Conservation (phyloP, 2,113 vertebrate genomes). For the Trochalopteron elliotii region DNA sequence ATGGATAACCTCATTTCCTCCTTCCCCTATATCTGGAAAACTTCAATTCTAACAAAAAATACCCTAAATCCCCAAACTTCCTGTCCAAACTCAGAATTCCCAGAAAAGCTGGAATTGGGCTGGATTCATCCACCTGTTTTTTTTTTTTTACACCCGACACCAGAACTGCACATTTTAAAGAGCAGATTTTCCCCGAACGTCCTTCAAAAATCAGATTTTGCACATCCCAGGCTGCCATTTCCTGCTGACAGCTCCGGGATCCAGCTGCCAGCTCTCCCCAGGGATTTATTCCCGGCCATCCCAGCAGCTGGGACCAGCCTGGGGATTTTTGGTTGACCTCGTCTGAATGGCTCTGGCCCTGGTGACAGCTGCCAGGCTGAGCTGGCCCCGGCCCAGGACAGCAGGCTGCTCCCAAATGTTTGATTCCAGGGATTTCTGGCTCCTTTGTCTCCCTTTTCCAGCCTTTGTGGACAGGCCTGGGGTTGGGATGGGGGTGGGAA, state of each 20-base stretch:
- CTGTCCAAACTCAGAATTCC: neutral
- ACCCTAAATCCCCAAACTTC: neutral
- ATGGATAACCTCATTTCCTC: neutral
- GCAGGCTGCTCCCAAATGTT: neutral
- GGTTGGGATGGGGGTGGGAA: neutral
- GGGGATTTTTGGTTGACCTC: constrained; percentile 16
- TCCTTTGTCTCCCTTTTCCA: neutral
- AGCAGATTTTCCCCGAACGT: neutral
- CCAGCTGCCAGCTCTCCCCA: neutral
- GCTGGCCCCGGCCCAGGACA: neutral
- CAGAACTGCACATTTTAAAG: accelerated
- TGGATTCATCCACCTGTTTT: accelerated
- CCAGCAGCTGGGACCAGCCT: constrained; percentile 22
- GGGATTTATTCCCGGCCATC: neutral
- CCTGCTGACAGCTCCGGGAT: neutral
- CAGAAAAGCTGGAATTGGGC: neutral
- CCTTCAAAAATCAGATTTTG: neutral
- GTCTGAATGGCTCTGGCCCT: neutral
- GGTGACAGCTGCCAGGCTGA: constrained; percentile 6
- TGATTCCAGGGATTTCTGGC: neutral
- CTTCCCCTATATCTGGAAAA: accelerated
- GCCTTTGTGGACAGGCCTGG: neutral
- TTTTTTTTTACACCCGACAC: neutral
- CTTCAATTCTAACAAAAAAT: neutral
- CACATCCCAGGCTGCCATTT: neutral